Conservation (phyloP, 2,888 invertebrate genomes). For the Belgica antarctica region DNA sequence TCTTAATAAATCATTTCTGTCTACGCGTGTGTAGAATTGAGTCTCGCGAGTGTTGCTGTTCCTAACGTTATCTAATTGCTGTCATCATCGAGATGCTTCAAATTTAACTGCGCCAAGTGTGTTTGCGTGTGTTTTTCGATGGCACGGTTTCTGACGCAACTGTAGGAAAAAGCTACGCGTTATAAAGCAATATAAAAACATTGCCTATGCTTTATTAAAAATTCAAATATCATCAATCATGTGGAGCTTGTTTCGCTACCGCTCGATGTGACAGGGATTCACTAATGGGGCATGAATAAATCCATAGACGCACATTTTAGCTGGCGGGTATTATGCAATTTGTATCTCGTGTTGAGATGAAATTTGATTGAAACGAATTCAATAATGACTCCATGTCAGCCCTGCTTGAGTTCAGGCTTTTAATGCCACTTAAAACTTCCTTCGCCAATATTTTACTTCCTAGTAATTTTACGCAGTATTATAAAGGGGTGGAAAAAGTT, state of each 20-base stretch:
- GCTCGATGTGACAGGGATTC: constrained; percentile 38
- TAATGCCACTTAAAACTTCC: not conserved
- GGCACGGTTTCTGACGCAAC: not conserved
- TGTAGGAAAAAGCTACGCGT: not conserved
- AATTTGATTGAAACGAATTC: not conserved
- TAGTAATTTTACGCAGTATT: no score
- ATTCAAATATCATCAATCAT: constrained; percentile 43
- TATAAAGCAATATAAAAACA: constrained; percentile 12
- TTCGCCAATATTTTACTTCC: not conserved
- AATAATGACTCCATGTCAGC: constrained; percentile 16
- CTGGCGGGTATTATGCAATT: constrained; percentile 8
- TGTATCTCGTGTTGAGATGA: not conserved
- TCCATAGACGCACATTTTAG: constrained; percentile 3
- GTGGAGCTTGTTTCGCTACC: constrained; percentile 2
- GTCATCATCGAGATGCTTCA: not conserved
- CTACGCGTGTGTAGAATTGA: not conserved
- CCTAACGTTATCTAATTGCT: not conserved
- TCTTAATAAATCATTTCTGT: not conserved
- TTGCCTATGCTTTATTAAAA: constrained; percentile 29
- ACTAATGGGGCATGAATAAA: constrained; percentile 36
- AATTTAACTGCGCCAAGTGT: not conserved
- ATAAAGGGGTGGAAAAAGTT: not conserved
- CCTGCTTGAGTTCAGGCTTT: not conserved
- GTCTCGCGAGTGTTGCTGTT: not conserved
- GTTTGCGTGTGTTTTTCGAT: not conserved